Percentiles rank a stretch among this genome's conserved stretches.
These are phyloP conservation scores for Dione juno DNA, from an alignment of 2,888 invertebrate genomes.

Conservation along the genomic window DNA sequence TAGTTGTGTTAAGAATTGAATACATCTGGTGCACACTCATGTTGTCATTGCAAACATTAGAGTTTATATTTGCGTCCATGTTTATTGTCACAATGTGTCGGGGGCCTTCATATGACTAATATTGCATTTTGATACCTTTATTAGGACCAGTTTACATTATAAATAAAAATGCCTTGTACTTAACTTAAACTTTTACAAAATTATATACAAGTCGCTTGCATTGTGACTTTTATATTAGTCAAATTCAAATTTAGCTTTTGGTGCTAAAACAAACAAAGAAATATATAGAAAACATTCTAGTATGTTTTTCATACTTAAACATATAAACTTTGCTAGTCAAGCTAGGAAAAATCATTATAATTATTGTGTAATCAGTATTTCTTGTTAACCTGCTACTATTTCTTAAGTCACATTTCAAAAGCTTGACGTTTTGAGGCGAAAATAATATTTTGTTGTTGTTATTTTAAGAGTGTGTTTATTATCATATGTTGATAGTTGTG, in stretches of 20 bases:
- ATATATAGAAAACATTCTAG: background rate
- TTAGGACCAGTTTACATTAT: conserved; percentile 15
- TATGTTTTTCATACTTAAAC: too few species aligned
- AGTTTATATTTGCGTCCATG: conserved; percentile 92
- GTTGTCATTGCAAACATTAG: conserved; percentile 89
- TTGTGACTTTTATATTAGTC: background rate
- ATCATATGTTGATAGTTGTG: background rate
- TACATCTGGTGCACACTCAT: conserved; percentile 94
- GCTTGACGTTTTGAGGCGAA: conserved; percentile 9
- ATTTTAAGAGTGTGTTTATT: background rate
- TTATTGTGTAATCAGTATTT: conserved; percentile 2
- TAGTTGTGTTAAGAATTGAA: conserved; percentile 93
- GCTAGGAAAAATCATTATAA: conserved; percentile 10
- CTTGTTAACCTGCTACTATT: conserved; percentile 13
- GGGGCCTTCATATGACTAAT: conserved; percentile 84
- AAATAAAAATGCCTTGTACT: conserved; percentile 1
- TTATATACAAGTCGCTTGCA: conserved; percentile 13
- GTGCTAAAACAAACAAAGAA: conserved; percentile 6
- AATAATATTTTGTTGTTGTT: background rate
- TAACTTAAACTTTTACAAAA: conserved; percentile 23
- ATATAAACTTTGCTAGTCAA: conserved; percentile 8
- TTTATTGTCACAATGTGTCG: conserved; percentile 86
- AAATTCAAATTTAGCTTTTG: background rate
- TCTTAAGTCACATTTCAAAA: background rate
- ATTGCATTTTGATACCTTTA: conserved; percentile 27